Conservation (phyloP, 2,888 invertebrate species). For the Ditula angustiorana region DNA sequence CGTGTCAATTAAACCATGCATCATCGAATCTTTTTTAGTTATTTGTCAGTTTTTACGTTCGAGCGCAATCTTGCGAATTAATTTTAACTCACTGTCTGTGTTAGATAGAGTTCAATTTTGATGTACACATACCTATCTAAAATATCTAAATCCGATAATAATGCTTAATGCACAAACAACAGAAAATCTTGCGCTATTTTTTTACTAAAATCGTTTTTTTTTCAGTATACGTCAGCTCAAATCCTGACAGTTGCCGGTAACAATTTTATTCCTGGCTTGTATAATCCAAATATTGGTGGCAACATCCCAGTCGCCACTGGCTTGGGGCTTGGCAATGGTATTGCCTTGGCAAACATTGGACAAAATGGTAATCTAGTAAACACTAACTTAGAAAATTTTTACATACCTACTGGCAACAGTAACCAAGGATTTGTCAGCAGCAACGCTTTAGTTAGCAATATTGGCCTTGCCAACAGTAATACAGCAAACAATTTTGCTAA, state of each 20-base stretch:
- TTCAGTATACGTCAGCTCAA: constrained; percentile 54
- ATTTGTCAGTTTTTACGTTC: no score
- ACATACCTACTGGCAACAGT: constrained; percentile 51
- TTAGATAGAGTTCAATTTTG: no score
- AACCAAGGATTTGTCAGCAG: constrained; percentile 20
- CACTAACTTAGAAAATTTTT: constrained; percentile 43
- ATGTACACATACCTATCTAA: no score
- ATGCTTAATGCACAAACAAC: no score
- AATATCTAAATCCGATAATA: no score
- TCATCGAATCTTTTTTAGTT: no score
- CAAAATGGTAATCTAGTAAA: constrained; percentile 41
- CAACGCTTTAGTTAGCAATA: background rate
- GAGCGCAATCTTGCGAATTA: no score
- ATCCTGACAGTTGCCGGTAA: constrained; percentile 42
- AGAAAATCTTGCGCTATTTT: background rate
- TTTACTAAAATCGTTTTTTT: constrained; percentile 29
- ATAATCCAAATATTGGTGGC: constrained; percentile 17
- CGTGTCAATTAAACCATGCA: no score
- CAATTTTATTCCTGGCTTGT: constrained; percentile 26
- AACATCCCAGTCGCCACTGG: constrained; percentile 6
- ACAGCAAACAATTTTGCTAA: background rate
- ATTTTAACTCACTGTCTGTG: no score
- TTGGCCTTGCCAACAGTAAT: background rate
- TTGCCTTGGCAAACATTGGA: constrained; percentile 17
- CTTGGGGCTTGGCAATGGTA: background rate